Conservation (phyloP, 2,797 vertebrate genomes). For the Cryptoblepharus egeriae region DNA sequence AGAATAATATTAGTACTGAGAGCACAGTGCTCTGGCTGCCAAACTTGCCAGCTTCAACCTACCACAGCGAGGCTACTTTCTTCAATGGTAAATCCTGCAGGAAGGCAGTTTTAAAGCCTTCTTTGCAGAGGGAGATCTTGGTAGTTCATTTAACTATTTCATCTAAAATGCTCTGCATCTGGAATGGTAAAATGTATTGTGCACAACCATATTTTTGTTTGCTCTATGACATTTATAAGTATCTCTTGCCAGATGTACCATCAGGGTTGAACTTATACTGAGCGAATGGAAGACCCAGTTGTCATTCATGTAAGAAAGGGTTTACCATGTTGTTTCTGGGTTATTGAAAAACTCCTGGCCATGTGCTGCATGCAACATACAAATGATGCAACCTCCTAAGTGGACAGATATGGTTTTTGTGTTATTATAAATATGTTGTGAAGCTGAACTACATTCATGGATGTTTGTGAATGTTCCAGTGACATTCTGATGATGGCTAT, state of each 20-base stretch:
- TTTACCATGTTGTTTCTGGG: neutral
- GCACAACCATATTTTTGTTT: neutral
- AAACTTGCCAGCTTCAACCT: conserved; percentile 50
- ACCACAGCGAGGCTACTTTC: conserved; percentile 19
- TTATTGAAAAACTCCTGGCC: neutral
- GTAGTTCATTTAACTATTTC: conserved; percentile 18
- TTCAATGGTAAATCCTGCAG: conserved; percentile 4
- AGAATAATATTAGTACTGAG: conserved; percentile 60
- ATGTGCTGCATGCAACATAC: neutral
- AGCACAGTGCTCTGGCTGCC: conserved; percentile 47
- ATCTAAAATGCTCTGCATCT: neutral
- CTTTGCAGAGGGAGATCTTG: conserved; percentile 34
- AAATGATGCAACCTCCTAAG: neutral
- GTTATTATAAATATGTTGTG: neutral
- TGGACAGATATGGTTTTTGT: neutral
- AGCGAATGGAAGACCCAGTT: neutral
- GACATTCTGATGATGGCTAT: neutral
- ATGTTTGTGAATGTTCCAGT: neutral
- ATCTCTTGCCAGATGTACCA: neutral
- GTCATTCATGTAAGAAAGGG: neutral
- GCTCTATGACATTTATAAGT: neutral
- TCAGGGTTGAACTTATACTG: neutral
- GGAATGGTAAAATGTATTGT: too few species aligned
- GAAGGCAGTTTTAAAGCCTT: conserved; percentile 12
- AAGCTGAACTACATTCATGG: neutral